Evolutionary conservation across 2,888 invertebrate species (phyloP).

Genomic region (Terebella lapidaria): DNA sequence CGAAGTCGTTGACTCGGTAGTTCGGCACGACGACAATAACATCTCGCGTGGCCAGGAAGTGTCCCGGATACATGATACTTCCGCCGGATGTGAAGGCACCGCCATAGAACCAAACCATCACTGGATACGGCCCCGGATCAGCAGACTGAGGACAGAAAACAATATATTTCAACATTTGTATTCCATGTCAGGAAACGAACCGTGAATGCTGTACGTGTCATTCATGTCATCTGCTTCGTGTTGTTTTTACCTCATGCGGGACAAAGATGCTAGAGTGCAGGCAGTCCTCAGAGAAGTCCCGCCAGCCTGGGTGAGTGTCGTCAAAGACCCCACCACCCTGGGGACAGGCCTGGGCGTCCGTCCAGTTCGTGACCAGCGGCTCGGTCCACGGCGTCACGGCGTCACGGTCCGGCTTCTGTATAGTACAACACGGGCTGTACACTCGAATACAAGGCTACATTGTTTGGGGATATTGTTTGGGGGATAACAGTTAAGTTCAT

Average conservation of each 20-base stretch:
- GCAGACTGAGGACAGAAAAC: too few species aligned
- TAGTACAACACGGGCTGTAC: neutral
- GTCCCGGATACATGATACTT: slow-evolving; percentile 22
- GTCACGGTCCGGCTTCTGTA: neutral
- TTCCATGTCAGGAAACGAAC: too few species aligned
- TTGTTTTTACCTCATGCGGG: neutral
- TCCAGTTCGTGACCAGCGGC: slow-evolving; percentile 3
- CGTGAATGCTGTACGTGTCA: too few species aligned
- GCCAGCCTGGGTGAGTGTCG: slow-evolving; percentile 15
- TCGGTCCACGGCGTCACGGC: neutral
- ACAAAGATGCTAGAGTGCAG: slow-evolving; percentile 15
- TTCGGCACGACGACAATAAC: slow-evolving; percentile 17
- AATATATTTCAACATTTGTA: too few species aligned
- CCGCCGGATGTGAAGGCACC: slow-evolving; percentile 13
- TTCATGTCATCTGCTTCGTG: too few species aligned
- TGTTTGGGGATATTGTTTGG: neutral
- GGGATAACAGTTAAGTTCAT: too few species aligned
- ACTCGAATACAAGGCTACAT: neutral
- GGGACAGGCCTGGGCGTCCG: slow-evolving; percentile 7
- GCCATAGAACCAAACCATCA: slow-evolving; percentile 23
- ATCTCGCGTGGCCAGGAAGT: slow-evolving; percentile 20
- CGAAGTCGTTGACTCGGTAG: slow-evolving; percentile 17
- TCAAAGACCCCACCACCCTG: slow-evolving; percentile 10
- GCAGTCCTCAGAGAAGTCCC: slow-evolving; percentile 14
- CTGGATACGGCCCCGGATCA: slow-evolving; percentile 13